Percentiles rank a stretch among this genome's conserved stretches.
Conservation (phyloP, 2,797 vertebrate species). For the Lepilemur ruficaudatus region DNA sequence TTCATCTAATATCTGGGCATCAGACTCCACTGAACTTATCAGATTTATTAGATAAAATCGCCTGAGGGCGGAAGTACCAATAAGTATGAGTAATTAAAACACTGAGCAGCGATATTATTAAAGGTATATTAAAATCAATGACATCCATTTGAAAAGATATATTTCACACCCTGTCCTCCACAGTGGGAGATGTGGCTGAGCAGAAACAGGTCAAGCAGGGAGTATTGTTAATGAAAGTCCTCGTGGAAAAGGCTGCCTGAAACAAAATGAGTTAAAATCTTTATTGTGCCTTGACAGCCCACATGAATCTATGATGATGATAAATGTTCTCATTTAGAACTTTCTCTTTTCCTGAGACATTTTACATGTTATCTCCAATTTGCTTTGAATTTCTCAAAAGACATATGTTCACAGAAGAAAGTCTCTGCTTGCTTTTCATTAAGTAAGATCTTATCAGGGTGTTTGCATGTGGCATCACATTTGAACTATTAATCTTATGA, state of each 20-base stretch:
- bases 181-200: conserved; percentile 53
- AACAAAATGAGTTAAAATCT: conserved; percentile 76
- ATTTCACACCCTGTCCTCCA: conserved; percentile 70
- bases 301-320: conserved; percentile 76
- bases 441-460: conserved; percentile 64
- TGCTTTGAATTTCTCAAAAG: conserved; percentile 75
- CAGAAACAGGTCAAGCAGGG: conserved; percentile 72
- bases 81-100: conserved; percentile 79
- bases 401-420: conserved; percentile 71
- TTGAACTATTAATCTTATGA: conserved; percentile 69
- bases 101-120: conserved; percentile 74
- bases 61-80: conserved; percentile 68
- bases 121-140: conserved; percentile 80
- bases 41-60: conserved; percentile 73
- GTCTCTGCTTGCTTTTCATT: conserved; percentile 64
- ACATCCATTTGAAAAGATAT: conserved; percentile 76
- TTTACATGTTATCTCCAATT: conserved; percentile 72
- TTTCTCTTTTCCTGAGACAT: conserved; percentile 73
- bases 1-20: conserved; percentile 26
- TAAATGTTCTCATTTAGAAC: conserved; percentile 76
- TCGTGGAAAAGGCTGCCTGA: conserved; percentile 60
- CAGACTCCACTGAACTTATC: conserved; percentile 50
- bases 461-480: conserved; percentile 45
- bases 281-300: conserved; percentile 77
- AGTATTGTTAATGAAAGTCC: conserved; percentile 74